Conservation (phyloP, 1,140 invertebrate species). For the Helicoverpa zea region DNA sequence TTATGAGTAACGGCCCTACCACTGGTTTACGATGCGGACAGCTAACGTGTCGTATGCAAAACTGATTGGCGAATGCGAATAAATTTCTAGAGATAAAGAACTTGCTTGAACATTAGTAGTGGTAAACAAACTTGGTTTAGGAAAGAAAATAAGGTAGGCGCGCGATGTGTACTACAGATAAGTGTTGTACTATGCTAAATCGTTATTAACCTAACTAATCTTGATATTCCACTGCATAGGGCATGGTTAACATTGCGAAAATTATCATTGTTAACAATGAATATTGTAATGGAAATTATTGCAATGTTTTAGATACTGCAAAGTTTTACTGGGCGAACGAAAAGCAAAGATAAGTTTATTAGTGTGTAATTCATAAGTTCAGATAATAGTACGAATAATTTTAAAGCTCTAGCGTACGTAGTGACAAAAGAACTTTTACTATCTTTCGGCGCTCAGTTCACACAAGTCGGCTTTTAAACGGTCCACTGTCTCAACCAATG, state of each 20-base stretch:
- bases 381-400: too few species aligned
- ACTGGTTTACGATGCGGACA: conserved; percentile 50
- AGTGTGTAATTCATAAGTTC: too few species aligned
- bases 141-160: conserved; percentile 46
- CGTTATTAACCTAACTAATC: conserved; percentile 45
- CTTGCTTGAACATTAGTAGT: conserved; percentile 47
- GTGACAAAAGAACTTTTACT: too few species aligned
- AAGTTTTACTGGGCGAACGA: not conserved
- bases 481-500: not conserved
- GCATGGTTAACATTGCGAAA: conserved; percentile 26
- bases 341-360: too few species aligned
- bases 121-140: conserved; percentile 45
- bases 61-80: conserved; percentile 49
- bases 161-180: conserved; percentile 31
- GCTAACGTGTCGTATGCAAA: conserved; percentile 50
- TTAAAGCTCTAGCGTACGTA: too few species aligned
- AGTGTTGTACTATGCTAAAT: conserved; percentile 42
- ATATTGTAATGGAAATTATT: not conserved
- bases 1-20: conserved; percentile 50
- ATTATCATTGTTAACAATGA: conserved; percentile 16
- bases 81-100: conserved; percentile 50
- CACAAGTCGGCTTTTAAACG: not conserved
- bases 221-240: conserved; percentile 38
- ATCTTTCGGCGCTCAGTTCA: too few species aligned
- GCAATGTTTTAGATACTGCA: not conserved